Base-by-base conservation (phyloP, 1,140 invertebrate species). In the Gyrodactylus salaris region DNA sequence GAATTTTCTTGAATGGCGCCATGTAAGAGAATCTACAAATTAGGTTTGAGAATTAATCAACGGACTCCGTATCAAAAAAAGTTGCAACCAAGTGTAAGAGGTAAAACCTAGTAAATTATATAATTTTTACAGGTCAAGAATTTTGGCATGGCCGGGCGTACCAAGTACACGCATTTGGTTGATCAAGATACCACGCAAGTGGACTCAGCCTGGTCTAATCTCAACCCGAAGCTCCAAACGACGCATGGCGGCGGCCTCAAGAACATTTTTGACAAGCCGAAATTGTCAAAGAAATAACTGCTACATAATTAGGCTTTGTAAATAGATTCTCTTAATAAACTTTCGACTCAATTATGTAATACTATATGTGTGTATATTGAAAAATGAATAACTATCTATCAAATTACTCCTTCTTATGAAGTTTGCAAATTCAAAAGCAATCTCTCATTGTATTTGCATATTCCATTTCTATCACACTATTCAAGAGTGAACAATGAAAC, bases 131-230 rank as follows among this genome's bases (percentile, higher is more conserved):
- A n/a, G n/a, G 94, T 98, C 0, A 98, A 98, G 81, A 98, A 99
- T 83, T 99, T 99, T 83, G 95, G 95, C 21, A 85, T 94, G 20
- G 95, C 93, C 75, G 93, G 93, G 23, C 85, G 94, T 72, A 97
- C 95, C 0, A 99, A 99, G 79, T 99, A 98, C 80, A 99, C 94
- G 1, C 95, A 99, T 83, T 84, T 99, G 77, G 91, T 98, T 0
- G 93, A 97, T 81, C 94, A 99, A 82, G 95, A 99, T 79, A 98
- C 95, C 0, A 98, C 95, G 0, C 87, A 89, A 76, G 94, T 96
- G 79, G 92, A 98, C 78, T 92, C 91, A 0, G 88, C 92, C 0
- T 98, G 94, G 94, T 90, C 88, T 1, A 79, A 82, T 0, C 87
- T 89, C 76, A 92, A 90, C 81, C 80, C 89, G 0, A 92, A 96